Conservation (phyloP, 1,140 invertebrate species). For the Physella acuta region DNA sequence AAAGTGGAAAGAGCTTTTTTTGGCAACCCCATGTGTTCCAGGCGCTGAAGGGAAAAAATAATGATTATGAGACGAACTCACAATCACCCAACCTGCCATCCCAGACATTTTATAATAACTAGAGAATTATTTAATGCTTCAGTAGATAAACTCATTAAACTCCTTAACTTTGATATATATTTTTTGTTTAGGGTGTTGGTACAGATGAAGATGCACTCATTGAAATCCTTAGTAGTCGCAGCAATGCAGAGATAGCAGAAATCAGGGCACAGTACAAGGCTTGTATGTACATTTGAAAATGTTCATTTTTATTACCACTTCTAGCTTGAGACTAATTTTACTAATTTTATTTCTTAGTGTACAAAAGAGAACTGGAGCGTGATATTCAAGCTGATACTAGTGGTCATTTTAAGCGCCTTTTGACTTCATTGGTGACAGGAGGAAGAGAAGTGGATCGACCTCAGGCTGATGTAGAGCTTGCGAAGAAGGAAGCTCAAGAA, state of each 20-base stretch:
- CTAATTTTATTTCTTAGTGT: conserved; percentile 74
- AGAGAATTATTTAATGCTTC: too few relatives aligned
- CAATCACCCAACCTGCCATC: too few relatives aligned
- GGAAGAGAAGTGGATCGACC: conserved; percentile 25
- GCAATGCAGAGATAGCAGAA: conserved; percentile 43
- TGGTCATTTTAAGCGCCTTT: conserved; percentile 85
- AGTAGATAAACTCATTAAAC: too few relatives aligned
- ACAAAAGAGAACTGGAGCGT: conserved; percentile 78
- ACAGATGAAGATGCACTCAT: conserved; percentile 52
- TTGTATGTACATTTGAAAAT: conserved; percentile 33
- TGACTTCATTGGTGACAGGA: conserved; percentile 66
- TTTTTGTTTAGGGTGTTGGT: conserved; percentile 42
- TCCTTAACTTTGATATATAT: too few relatives aligned
- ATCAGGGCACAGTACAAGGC: conserved; percentile 46
- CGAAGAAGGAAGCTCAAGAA: conserved; percentile 46
- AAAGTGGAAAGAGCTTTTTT: too few relatives aligned
- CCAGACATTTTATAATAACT: too few relatives aligned
- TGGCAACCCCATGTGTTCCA: too few relatives aligned
- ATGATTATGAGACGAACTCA: too few relatives aligned
- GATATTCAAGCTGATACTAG: conserved; percentile 90
- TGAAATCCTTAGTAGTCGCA: conserved; percentile 50
- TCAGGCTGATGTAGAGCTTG: conserved; percentile 32
- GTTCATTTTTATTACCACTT: neutral
- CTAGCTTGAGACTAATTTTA: neutral
- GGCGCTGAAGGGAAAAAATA: too few relatives aligned